Base-by-base conservation (phyloP, 2,113 vertebrate genomes). In the Callocephalon fimbriatum region DNA sequence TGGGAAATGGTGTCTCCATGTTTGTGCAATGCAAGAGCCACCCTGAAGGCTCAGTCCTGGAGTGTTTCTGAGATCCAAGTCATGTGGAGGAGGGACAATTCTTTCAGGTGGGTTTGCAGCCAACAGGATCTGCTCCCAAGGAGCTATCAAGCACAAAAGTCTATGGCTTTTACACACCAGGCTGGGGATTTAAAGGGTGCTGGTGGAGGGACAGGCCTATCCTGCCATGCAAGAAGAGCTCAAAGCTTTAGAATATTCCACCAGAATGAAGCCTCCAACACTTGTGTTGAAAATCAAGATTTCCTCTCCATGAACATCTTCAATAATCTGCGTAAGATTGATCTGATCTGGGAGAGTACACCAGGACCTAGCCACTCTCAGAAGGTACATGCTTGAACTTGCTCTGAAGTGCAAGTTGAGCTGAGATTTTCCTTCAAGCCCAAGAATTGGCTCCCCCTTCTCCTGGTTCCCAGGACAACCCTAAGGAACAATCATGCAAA, bases 1-100 rank as follows among this genome's bases (percentile, higher is more conserved):
- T n/a, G 29, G 38, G 29, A 79, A 26, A 9, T 54, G 35, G 1
- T 29, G 40, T 32, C 4, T 1, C 65, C 23, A 27, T 1, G 1
- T 31, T 17, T 45, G 8, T 42, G 42, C 23, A 40, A 35, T 14
- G 32, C 2, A 0, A 25, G 26, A 77, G 35, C 72, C 38, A 40
- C 10, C 25, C 31, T 35, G 38, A 63, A 26, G 15, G 15, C 29
- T 86, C 1, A 3, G 11, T 26, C 38, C 26, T 54, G 32, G 32
- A 58, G 48, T 26, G 58, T 14, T 21, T 66, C 67, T 56, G 47
- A 86, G 51, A 75, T 7, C 38, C 7, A 12, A 73, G 37, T 3
- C 2, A 2, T 35, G 17, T 26, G 32, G 22, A 90, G 22, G 27
- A 63, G 29, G 38, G 59, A 21, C 31, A 74, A 18, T 5, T 54